These are phyloP conservation scores for Cataglyphis albicans DNA, from an alignment of 2,888 invertebrate species.

Conservation along the genomic window DNA sequence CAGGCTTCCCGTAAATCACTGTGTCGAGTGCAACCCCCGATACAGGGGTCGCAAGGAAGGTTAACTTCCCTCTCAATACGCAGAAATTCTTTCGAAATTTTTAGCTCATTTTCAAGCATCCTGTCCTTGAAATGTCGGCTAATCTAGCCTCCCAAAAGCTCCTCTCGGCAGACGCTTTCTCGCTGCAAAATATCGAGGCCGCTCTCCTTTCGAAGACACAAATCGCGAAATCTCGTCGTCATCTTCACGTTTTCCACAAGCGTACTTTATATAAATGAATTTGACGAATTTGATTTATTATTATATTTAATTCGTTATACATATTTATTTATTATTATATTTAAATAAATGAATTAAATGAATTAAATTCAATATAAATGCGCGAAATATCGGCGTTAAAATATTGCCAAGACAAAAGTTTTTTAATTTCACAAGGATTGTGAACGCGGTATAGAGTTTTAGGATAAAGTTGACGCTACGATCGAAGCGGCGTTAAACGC, in stretches of 20 bases:
- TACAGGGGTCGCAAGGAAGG: slow-evolving; percentile 25
- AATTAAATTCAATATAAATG: neutral
- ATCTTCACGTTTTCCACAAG: too few species aligned
- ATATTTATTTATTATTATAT: too few species aligned
- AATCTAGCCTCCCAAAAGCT: slow-evolving; percentile 19
- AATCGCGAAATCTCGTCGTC: neutral
- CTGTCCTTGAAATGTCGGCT: neutral
- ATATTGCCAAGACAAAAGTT: neutral
- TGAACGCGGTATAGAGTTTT: neutral
- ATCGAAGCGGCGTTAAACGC: neutral
- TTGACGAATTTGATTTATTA: too few species aligned
- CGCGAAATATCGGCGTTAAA: neutral
- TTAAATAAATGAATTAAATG: too few species aligned
- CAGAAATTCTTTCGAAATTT: slow-evolving; percentile 35
- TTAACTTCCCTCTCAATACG: slow-evolving; percentile 38
- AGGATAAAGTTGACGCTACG: neutral
- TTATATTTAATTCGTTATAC: too few species aligned
- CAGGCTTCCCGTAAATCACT: slow-evolving; percentile 49
- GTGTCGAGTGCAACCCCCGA: slow-evolving; percentile 43
- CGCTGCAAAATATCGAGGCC: neutral
- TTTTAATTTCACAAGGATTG: neutral
- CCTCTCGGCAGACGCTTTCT: neutral
- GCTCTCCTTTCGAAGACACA: neutral
- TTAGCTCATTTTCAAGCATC: slow-evolving; percentile 13
- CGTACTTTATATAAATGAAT: neutral